A percentile compares a stretch with the other conserved stretches of the same genome.
These are phyloP conservation scores for Caradrina clavipalpis DNA, from an alignment of 2,888 invertebrate genomes.

Conservation along the genomic window DNA sequence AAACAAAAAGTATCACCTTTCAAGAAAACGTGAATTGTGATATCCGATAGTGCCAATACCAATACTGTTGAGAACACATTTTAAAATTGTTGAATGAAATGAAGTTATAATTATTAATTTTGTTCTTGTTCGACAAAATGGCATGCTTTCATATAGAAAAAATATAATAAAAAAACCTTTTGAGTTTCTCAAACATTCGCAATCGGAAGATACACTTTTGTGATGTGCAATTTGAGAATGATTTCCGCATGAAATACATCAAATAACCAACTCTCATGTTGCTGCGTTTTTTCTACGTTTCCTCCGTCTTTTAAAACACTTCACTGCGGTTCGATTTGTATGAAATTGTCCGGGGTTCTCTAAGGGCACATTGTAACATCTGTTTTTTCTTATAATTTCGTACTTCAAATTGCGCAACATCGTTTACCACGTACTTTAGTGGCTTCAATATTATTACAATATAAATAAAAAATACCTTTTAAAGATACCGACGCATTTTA, in stretches of 20 bases:
- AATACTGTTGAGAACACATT: conserved; percentile 42
- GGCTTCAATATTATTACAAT: conserved; percentile 65
- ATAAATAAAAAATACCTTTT: conserved; percentile 68
- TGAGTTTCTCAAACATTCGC: conserved; percentile 65
- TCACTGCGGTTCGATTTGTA: conserved; percentile 76
- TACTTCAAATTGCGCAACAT: conserved; percentile 71
- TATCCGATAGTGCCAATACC: conserved; percentile 74
- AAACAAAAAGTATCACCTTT: conserved; percentile 77
- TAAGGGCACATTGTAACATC: conserved; percentile 60
- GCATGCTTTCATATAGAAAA: conserved; percentile 53
- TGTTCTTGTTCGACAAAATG: conserved; percentile 56
- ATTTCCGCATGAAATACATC: conserved; percentile 87
- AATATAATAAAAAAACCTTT: conserved; percentile 65
- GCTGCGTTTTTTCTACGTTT: conserved; percentile 80
- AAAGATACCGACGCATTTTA: conserved; percentile 64
- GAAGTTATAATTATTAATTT: conserved; percentile 54
- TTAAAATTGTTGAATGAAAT: conserved; percentile 56
- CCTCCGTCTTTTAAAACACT: conserved; percentile 74
- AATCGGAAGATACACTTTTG: conserved; percentile 83
- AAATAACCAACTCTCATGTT: conserved; percentile 83
- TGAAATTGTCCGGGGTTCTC: conserved; percentile 63
- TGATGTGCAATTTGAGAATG: conserved; percentile 89
- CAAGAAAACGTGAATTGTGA: conserved; percentile 80
- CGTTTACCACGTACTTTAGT: conserved; percentile 72
- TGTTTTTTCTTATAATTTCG: conserved; percentile 66